Evolutionary conservation across 1,140 invertebrate genomes (phyloP).

Genomic region (Caenorhabditis elegans): DNA sequence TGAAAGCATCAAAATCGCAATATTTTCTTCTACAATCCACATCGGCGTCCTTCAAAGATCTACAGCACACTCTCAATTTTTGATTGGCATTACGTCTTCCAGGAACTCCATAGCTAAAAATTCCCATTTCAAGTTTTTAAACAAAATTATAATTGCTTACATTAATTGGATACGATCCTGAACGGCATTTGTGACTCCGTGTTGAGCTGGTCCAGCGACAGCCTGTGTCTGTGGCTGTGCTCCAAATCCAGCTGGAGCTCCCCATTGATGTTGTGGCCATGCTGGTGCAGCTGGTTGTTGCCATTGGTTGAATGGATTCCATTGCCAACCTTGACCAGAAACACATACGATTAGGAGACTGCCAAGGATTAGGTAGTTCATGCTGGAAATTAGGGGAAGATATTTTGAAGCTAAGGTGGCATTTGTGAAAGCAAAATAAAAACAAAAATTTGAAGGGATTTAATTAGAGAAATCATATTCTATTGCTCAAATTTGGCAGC

Average conservation of each 20-base stretch:
- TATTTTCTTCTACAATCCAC: slow-evolving; percentile 61
- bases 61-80: slow-evolving; percentile 60
- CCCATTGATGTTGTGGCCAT: slow-evolving; percentile 19
- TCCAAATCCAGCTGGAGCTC: not conserved
- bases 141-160: not conserved
- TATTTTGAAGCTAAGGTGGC: no score
- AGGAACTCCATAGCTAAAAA: slow-evolving; percentile 41
- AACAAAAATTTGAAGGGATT: not conserved
- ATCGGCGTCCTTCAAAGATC: slow-evolving; percentile 58
- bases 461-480: no score
- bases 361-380: slow-evolving; percentile 9
- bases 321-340: slow-evolving; percentile 12
- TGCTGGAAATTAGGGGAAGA: not conserved
- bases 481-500: no score
- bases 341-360: not conserved
- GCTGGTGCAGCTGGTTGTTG: not conserved
- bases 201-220: not conserved
- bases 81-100: slow-evolving; percentile 54
- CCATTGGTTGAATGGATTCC: slow-evolving; percentile 32
- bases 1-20: slow-evolving; percentile 61
- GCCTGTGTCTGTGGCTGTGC: not conserved
- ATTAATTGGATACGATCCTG: slow-evolving; percentile 15
- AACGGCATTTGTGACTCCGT: not conserved
- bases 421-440: not conserved
- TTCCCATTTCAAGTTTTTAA: not conserved